A percentile compares a stretch with the other conserved stretches of the same genome.
Evolutionary conservation across 2,888 invertebrate species (phyloP).

Genomic region (Pterostichus niger): DNA sequence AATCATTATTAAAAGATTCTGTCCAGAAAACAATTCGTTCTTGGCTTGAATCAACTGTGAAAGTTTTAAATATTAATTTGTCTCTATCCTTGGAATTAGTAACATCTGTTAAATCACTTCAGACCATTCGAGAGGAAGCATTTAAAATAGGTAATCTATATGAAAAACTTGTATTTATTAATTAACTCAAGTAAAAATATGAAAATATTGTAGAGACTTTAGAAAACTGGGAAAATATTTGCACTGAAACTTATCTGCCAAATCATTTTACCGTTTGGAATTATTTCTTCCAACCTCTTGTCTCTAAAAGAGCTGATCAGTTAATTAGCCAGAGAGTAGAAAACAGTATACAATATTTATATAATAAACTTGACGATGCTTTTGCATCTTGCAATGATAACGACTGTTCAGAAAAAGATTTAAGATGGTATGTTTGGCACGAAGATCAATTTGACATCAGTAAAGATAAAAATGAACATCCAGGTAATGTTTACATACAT

Average conservation of each 20-base stretch:
- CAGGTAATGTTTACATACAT: slow-evolving; percentile 69
- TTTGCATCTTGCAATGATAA: slow-evolving; percentile 72
- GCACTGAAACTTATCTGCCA: slow-evolving; percentile 81
- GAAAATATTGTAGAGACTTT: slow-evolving; percentile 79
- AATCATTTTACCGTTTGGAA: slow-evolving; percentile 84
- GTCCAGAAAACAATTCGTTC: slow-evolving; percentile 78
- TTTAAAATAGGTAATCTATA: slow-evolving; percentile 79
- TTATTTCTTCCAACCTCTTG: slow-evolving; percentile 85
- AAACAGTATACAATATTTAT: slow-evolving; percentile 74
- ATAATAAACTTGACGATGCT: slow-evolving; percentile 75
- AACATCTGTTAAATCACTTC: slow-evolving; percentile 84
- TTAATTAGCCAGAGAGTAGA: slow-evolving; percentile 78
- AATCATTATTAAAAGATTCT: slow-evolving; percentile 70
- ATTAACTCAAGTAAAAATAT: slow-evolving; percentile 51
- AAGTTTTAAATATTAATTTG: slow-evolving; percentile 80
- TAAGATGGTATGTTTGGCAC: slow-evolving; percentile 87
- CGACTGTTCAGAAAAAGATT: slow-evolving; percentile 81
- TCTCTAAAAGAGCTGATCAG: slow-evolving; percentile 84
- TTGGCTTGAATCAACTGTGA: slow-evolving; percentile 83
- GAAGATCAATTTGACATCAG: slow-evolving; percentile 82
- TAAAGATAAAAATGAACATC: slow-evolving; percentile 74
- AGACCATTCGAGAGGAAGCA: slow-evolving; percentile 86
- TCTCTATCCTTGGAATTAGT: slow-evolving; percentile 83
- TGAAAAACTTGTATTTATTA: not conserved
- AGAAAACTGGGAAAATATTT: slow-evolving; percentile 82